Percentiles rank a stretch among this genome's conserved stretches.
These are phyloP conservation scores for Tromatobia lineatoria DNA, from an alignment of 2,888 invertebrate genomes.

Conservation along the genomic window DNA sequence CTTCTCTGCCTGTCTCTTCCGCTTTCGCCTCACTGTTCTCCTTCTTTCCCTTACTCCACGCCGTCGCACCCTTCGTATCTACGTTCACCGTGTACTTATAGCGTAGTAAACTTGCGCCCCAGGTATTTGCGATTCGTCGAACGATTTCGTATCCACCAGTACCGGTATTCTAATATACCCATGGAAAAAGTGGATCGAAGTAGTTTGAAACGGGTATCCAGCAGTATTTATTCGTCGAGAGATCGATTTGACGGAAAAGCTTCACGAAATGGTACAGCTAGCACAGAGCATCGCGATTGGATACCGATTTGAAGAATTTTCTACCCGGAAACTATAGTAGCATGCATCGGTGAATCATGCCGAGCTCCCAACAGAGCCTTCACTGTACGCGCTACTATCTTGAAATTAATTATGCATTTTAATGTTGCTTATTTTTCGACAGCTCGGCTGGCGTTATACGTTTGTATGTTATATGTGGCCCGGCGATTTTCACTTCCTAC, in stretches of 20 bases:
- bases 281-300: conserved; percentile 30
- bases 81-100: conserved; percentile 15
- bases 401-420: conserved; percentile 66
- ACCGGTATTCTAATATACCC: conserved; percentile 18
- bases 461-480: conserved; percentile 55
- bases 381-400: conserved; percentile 47
- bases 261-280: conserved; percentile 31
- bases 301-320: conserved; percentile 60
- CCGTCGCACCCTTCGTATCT: conserved; percentile 14
- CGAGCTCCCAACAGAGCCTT: conserved; percentile 40
- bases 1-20: conserved; percentile 15
- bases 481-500: conserved; percentile 46
- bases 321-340: conserved; percentile 52
- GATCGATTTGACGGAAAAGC: conserved; percentile 57
- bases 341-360: conserved; percentile 45
- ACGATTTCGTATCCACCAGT: conserved; percentile 50
- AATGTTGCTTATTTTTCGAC: conserved; percentile 54
- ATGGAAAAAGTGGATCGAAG: background rate
- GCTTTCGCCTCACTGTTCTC: conserved; percentile 6
- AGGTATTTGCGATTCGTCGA: conserved; percentile 47
- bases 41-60: conserved; percentile 11
- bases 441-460: conserved; percentile 33
- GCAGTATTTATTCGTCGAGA: conserved; percentile 56
- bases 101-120: conserved; percentile 18
- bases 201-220: background rate